Base-by-base conservation (phyloP, 2,797 vertebrate genomes). In the Pseudochaenichthys georgianus region DNA sequence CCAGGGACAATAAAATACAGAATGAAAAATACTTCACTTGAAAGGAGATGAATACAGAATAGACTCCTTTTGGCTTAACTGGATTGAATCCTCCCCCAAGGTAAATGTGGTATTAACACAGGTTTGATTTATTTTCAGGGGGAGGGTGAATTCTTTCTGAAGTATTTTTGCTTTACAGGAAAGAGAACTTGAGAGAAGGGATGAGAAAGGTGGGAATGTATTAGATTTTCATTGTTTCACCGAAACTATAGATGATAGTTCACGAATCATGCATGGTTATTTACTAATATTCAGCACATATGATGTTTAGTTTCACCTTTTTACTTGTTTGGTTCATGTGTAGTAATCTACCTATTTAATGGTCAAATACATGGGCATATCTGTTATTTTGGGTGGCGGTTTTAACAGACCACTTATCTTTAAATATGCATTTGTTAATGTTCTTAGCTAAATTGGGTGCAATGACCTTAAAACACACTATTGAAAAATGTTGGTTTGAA, bases 1-100 rank as follows among this genome's bases (percentile, higher is more conserved):
- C 61, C 45, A 62, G 21, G 57, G 9, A 61, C 15, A 51, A 54
- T 16, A 47, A 71, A 70, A 47, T 6, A 53, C n/a, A 38, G 13
- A 16, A 21, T 23, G 5, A 41, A 70, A 60, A 34, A 52, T 46
- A 45, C 11, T 55, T 52, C 5, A 64, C 42, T 45, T 62, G 31
- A 59, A 64, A 41, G 43, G 34, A 66, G 55, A 28, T 17, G 10
- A 70, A 63, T 12, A 21, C 1, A 66, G 13, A 59, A 51, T 13
- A 61, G 12, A 28, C 13, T 13, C 62, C n/a, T 47, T 73, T 55
- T 31, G 8, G 28, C 21, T 50, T 15, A 57, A 65, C 17, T 58
- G 13, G 28, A 53, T 1, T 50, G 13, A 59, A 17, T 46, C 21
- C 41, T 45, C 8, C 8, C 10, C 16, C 12, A 46, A 51, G 67